Percentiles rank a stretch among this genome's conserved stretches.
Conservation (phyloP, 2,888 invertebrate genomes). For the Idaea dimidiata region DNA sequence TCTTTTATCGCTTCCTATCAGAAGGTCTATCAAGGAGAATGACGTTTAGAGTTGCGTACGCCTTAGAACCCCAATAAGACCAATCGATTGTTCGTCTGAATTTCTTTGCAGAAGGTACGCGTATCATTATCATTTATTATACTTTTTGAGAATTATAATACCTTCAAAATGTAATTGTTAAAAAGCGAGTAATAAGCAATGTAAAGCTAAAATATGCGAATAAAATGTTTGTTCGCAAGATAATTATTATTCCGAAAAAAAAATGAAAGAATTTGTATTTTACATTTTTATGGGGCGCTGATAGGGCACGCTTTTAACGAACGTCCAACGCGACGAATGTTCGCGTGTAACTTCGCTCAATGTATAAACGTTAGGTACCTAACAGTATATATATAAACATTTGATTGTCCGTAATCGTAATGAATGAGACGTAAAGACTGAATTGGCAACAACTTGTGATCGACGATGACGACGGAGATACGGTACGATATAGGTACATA, state of each 20-base stretch:
- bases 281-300: neutral
- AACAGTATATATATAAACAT: conserved; percentile 13
- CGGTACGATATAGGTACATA: conserved; percentile 40
- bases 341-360: neutral
- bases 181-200: too few species aligned
- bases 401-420: conserved; percentile 22
- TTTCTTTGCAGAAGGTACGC: neutral
- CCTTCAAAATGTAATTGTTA: too few species aligned
- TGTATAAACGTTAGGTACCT: conserved; percentile 7
- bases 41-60: too few species aligned
- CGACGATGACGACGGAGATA: conserved; percentile 43
- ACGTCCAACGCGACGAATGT: neutral
- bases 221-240: too few species aligned
- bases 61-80: too few species aligned
- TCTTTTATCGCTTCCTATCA: too few species aligned
- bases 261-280: too few species aligned
- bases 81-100: neutral
- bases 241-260: too few species aligned
- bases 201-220: too few species aligned
- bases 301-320: neutral
- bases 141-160: too few species aligned
- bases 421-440: conserved; percentile 67
- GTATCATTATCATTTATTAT: neutral
- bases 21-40: too few species aligned
- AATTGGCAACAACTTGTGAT: conserved; percentile 75